A percentile compares a stretch with the other conserved stretches of the same genome.
Evolutionary conservation across 2,797 vertebrate genomes (phyloP).

Genomic region (Mormyrus proboscirostris): DNA sequence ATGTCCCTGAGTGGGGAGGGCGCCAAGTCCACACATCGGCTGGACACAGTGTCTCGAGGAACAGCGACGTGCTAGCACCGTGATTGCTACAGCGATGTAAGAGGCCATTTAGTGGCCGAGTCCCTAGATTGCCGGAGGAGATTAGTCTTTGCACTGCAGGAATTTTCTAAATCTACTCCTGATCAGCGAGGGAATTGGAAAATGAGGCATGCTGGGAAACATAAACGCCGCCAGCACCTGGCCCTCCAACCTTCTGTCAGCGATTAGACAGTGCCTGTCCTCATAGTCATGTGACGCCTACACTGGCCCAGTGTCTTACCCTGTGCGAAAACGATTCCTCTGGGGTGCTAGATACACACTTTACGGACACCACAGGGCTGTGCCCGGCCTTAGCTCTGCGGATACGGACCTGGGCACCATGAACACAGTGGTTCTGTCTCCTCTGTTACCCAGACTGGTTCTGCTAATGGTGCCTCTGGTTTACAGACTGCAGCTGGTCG

Average conservation of each 20-base stretch:
- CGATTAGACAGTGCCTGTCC: not conserved
- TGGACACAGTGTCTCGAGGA: not conserved
- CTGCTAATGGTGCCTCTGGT: not conserved
- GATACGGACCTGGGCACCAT: not conserved
- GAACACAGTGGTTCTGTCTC: not conserved
- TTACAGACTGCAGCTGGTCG: not conserved
- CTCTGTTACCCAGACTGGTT: not conserved
- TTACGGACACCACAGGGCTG: not conserved
- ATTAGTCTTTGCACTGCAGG: constrained; percentile 41
- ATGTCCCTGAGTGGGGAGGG: constrained; percentile 63
- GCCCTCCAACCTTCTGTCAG: too few species aligned
- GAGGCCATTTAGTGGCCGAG: constrained; percentile 54
- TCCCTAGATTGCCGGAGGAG: constrained; percentile 56
- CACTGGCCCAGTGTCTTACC: not conserved
- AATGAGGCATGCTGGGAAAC: not conserved
- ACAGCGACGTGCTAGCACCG: constrained; percentile 38
- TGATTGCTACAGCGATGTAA: constrained; percentile 51
- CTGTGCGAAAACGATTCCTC: not conserved
- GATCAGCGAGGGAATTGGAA: constrained; percentile 5
- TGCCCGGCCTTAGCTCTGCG: not conserved
- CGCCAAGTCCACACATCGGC: constrained; percentile 42
- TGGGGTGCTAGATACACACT: not conserved
- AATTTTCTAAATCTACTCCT: not conserved
- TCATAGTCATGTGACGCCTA: not conserved
- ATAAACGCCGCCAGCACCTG: not conserved